These are phyloP conservation scores for Sterrhoptilus dennistouni DNA, from an alignment of 2,113 vertebrate species.

Conservation along the genomic window DNA sequence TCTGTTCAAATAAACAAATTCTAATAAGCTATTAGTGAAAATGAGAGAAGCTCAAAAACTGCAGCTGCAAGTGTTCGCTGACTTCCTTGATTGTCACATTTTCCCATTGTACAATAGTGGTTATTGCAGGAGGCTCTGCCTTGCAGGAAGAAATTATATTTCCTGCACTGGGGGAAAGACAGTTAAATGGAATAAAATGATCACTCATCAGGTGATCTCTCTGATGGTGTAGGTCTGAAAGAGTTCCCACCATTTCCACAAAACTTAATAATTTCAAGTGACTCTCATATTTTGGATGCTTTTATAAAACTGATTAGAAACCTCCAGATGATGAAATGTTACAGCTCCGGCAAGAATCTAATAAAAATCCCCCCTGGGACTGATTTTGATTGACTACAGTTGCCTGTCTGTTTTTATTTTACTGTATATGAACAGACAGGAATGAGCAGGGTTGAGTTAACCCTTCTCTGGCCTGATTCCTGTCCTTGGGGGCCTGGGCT, in stretches of 20 bases:
- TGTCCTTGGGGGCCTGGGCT: background rate
- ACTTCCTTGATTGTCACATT: constrained; percentile 19
- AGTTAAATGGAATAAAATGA: background rate
- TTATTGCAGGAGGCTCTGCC: constrained; percentile 17
- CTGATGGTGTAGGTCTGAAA: background rate
- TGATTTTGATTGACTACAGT: constrained; percentile 47
- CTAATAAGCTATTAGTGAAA: background rate
- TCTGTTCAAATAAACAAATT: background rate
- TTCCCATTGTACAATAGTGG: background rate
- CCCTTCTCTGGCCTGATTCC: background rate
- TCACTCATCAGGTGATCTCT: background rate
- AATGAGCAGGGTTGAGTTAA: background rate
- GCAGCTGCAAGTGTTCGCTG: background rate
- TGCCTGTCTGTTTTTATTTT: constrained; percentile 46
- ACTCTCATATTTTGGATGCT: constrained; percentile 12
- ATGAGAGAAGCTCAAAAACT: background rate
- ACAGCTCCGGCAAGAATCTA: background rate
- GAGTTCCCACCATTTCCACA: background rate
- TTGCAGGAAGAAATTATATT: background rate
- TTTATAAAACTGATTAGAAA: constrained; percentile 43
- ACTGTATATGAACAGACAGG: background rate
- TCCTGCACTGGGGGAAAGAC: background rate
- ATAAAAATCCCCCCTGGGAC: constrained; percentile 35
- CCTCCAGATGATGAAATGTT: constrained; percentile 36
- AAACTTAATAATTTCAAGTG: constrained; percentile 35